Base-by-base conservation (phyloP, 2,113 vertebrate species). In the Python bivittatus region DNA sequence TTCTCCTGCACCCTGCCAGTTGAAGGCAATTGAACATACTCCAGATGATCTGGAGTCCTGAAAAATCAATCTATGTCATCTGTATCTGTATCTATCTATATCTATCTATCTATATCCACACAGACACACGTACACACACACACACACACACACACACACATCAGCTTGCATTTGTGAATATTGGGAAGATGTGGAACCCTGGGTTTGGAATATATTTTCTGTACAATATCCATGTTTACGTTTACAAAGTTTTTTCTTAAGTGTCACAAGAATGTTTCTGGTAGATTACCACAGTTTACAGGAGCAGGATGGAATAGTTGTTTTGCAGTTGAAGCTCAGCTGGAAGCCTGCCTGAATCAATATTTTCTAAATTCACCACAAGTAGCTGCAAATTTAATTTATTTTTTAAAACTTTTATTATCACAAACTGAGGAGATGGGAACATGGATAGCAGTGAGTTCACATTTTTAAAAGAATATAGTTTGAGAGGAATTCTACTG, bases 201-300 rank as follows among this genome's bases (percentile, higher is more conserved):
- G 93, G 60, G 93, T 64, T 79, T 87, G 84, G 93, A 96, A 96
- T 95, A 92, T 53, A 96, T 95, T 95, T 95, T 58, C 92, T 94
- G 88, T 83, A 90, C 92, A 93, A 93, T 64, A 91, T 93, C 90
- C 94, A 91, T 95, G 96, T 93, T 56, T 89, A 93, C 83, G 83
- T 93, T 29, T 90, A 86, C 42, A 92, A 96, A 96, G 91, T 12
- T 91, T 15, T 95, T n/a, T 64, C 68, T 96, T 94, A 87, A 93
- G 68, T 23, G 29, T 91, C 92, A 93, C 11, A 88, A 54, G 22
- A 90, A 79, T 93, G 92, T 93, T 95, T 92, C 79, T 90, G n/a
- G 94, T 44, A 95, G 90, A 96, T 93, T 90, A 92, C 48, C 91
- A 86, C 95, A 96, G 10, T 38, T 42, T 88, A 83, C 13, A 84